Conservation (phyloP, 1,140 invertebrate species). For the Coptotermes formosanus region DNA sequence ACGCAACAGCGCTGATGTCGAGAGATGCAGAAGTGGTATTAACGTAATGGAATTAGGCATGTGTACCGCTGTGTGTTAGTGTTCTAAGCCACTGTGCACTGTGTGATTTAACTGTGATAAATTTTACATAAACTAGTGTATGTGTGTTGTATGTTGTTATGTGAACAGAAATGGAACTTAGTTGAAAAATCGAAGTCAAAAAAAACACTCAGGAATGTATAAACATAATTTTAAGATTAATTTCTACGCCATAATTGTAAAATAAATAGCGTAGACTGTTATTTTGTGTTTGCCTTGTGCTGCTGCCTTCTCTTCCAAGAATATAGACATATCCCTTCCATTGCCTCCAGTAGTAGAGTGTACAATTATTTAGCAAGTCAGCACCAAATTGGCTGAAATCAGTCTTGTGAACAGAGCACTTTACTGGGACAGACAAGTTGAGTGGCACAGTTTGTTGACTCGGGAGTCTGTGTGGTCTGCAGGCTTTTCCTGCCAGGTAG, state of each 20-base stretch:
- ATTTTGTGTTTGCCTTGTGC: neutral
- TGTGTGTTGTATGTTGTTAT: no score
- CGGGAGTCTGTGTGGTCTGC: neutral
- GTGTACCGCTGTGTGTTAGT: no score
- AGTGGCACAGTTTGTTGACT: neutral
- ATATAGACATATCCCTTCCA: neutral
- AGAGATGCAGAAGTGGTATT: no score
- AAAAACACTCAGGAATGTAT: no score
- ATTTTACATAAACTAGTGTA: no score
- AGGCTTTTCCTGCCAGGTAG: neutral
- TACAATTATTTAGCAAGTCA: neutral
- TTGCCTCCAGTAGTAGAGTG: neutral
- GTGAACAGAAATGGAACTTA: no score
- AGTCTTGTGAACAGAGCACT: slow-evolving; percentile 11
- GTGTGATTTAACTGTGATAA: no score
- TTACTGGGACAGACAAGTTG: neutral
- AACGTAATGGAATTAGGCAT: no score
- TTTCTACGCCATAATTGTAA: neutral
- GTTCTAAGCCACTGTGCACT: no score
- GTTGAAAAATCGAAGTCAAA: no score
- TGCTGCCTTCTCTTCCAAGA: neutral
- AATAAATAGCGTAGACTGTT: neutral
- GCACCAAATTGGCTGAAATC: neutral
- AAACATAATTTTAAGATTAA: neutral
- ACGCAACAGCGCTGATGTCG: no score